These are phyloP conservation scores for Lasiurus cinereus DNA, from an alignment of 2,113 vertebrate genomes.

Conservation along the genomic window DNA sequence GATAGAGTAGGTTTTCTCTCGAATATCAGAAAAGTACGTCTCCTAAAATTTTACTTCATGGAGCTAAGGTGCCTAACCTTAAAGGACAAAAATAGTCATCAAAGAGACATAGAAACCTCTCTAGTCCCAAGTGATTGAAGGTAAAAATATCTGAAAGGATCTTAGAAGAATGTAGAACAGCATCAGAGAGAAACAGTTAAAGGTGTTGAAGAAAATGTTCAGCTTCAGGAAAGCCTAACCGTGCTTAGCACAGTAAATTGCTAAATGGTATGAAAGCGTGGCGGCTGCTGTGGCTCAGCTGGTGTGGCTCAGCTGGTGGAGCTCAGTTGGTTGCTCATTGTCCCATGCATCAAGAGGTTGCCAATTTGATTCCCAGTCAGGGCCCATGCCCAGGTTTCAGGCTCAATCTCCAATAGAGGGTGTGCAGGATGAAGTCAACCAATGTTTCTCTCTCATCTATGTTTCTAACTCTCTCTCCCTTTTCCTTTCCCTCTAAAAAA, in stretches of 20 bases:
- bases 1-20: not conserved
- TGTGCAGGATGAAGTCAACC: no score
- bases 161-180: not conserved
- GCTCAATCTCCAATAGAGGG: no score
- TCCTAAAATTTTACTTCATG: not conserved
- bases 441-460: no score
- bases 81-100: not conserved
- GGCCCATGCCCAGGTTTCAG: no score
- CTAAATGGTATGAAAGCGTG: not conserved
- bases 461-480: no score
- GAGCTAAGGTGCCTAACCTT: not conserved
- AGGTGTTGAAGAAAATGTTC: not conserved
- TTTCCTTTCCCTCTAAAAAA: no score
- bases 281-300: no score
- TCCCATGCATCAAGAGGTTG: no score
- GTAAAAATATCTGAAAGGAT: not conserved
- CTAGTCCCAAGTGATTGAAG: not conserved
- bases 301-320: no score
- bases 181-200: not conserved
- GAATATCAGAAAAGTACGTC: not conserved
- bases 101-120: not conserved
- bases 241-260: not conserved
- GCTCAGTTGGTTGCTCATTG: no score
- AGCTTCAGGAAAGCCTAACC: not conserved
- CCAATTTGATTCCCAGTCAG: no score